Percentiles rank a stretch among this genome's conserved stretches.
Evolutionary conservation across 2,797 vertebrate genomes (phyloP).

Genomic region (Balearica regulorum): DNA sequence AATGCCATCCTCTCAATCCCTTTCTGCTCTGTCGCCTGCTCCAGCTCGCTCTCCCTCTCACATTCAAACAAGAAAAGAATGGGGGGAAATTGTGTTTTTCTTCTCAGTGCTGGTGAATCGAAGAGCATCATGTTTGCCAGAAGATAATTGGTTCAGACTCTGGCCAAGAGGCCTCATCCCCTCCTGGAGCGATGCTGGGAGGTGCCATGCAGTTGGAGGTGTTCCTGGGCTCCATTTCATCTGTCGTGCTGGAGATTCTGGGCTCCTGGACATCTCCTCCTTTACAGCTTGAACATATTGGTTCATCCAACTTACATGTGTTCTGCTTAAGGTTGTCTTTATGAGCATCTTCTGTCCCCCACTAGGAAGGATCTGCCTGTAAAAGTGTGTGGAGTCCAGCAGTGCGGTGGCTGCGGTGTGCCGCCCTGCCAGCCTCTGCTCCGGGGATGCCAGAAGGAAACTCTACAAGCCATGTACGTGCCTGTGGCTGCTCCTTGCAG

Average conservation of each 20-base stretch:
- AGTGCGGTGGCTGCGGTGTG: accelerated
- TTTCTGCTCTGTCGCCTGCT: not conserved
- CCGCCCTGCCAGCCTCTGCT: not conserved
- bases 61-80: not conserved
- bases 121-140: not conserved
- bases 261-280: not conserved
- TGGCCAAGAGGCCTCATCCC: not conserved
- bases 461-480: not conserved
- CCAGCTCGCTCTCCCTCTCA: not conserved
- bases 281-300: not conserved
- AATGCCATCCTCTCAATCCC: not conserved
- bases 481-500: not conserved
- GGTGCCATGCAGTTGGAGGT: not conserved
- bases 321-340: not conserved
- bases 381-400: accelerated
- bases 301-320: not conserved
- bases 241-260: not conserved
- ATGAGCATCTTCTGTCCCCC: not conserved
- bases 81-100: not conserved
- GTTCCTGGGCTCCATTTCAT: not conserved
- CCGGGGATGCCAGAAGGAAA: not conserved
- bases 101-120: not conserved
- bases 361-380: not conserved
- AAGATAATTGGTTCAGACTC: not conserved
- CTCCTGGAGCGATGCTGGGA: not conserved